These are phyloP conservation scores for Limnephilus auricula DNA, from an alignment of 2,888 invertebrate species.

Conservation along the genomic window DNA sequence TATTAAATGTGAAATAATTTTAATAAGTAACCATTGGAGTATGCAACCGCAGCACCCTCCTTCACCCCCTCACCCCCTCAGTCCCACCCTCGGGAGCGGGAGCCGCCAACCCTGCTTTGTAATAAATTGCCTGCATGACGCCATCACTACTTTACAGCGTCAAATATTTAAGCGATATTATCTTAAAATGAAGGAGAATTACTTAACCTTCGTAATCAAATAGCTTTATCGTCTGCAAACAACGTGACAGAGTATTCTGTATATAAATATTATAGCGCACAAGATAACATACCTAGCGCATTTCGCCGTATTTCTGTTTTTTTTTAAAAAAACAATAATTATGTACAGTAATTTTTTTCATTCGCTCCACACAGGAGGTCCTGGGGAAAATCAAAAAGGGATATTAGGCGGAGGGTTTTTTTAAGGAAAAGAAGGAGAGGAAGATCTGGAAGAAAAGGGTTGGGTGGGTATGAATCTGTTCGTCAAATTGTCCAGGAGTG, in stretches of 20 bases:
- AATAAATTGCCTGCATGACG: slow-evolving; percentile 43
- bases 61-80: not conserved
- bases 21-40: slow-evolving; percentile 44
- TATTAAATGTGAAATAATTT: slow-evolving; percentile 45
- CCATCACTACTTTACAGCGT: not conserved
- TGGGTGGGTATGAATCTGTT: no score
- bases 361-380: no score
- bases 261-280: not conserved
- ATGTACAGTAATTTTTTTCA: no score
- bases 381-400: no score
- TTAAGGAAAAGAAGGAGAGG: no score
- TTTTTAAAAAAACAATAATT: not conserved
- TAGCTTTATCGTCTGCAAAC: not conserved
- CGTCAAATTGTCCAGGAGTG: no score
- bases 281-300: not conserved
- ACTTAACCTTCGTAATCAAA: not conserved
- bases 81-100: no score
- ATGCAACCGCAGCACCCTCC: slow-evolving; percentile 30
- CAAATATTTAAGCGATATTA: slow-evolving; percentile 31
- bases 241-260: not conserved
- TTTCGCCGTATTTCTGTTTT: not conserved
- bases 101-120: slow-evolving; percentile 4
- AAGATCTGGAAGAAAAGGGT: no score
- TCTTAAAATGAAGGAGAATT: slow-evolving; percentile 33
- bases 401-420: no score